Evolutionary conservation across 2,888 invertebrate species (phyloP).

Genomic region (Falcaria lacertinaria): DNA sequence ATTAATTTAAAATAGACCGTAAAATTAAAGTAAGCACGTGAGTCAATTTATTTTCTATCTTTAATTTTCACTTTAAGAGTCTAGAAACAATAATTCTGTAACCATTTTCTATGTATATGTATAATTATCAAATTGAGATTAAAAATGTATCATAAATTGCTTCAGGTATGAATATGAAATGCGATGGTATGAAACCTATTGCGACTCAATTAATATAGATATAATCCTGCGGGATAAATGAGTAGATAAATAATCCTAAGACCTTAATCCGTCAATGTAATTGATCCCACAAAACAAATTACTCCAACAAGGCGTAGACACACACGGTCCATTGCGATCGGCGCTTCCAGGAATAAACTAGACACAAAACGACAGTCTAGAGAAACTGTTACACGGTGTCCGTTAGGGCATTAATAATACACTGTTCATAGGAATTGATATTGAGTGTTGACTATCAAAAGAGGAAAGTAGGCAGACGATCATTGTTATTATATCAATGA

Average conservation of each 20-base stretch:
- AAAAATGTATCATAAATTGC: no score
- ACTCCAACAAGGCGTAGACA: constrained; percentile 43
- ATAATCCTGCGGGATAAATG: no score
- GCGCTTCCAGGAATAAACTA: constrained; percentile 53
- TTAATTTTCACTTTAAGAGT: no score
- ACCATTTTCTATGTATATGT: no score
- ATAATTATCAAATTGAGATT: no score
- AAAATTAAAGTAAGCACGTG: no score
- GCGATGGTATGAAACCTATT: no score
- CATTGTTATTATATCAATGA: background rate
- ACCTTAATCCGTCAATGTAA: constrained; percentile 1
- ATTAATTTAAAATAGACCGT: no score
- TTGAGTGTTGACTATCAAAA: background rate
- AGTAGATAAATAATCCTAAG: background rate
- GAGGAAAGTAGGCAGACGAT: background rate
- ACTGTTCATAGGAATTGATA: background rate
- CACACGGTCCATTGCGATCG: constrained; percentile 32
- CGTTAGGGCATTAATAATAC: constrained; percentile 4
- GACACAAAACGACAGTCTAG: constrained; percentile 43
- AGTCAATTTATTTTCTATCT: no score
- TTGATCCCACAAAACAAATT: constrained; percentile 33
- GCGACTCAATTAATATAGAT: no score
- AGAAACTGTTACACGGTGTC: constrained; percentile 17
- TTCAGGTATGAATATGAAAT: no score
- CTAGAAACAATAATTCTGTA: no score